Evolutionary conservation across 2,888 invertebrate species (phyloP).

Genomic region (Hartigia nigra): DNA sequence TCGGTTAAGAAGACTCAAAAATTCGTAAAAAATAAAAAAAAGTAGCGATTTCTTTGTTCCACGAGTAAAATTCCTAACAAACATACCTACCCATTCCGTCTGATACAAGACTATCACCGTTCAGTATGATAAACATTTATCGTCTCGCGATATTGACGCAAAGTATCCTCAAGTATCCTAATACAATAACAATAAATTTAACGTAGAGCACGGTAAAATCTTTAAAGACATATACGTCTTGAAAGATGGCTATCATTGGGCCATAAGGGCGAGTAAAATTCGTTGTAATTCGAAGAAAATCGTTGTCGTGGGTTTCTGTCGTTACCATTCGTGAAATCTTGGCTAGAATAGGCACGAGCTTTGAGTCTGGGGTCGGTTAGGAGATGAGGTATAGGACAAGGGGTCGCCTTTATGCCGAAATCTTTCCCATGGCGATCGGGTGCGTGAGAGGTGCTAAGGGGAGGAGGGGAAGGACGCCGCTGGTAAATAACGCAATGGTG

Average conservation of each 20-base stretch:
- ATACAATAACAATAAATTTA: too few species aligned
- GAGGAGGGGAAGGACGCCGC: conserved; percentile 11
- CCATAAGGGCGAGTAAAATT: too few species aligned
- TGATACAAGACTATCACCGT: too few species aligned
- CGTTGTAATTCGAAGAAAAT: neutral
- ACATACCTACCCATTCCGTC: too few species aligned
- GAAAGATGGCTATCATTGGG: too few species aligned
- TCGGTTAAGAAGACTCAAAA: conserved; percentile 19
- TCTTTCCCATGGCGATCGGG: conserved; percentile 51
- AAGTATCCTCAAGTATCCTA: too few species aligned
- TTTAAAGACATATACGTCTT: too few species aligned
- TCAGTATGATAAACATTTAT: too few species aligned
- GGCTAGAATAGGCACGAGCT: neutral
- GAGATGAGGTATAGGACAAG: conserved; percentile 25
- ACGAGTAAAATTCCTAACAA: too few species aligned
- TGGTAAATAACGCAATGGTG: conserved; percentile 3
- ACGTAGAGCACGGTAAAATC: too few species aligned
- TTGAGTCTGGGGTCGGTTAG: too few species aligned
- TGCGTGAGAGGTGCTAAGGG: conserved; percentile 22
- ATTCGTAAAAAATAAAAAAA: conserved; percentile 18
- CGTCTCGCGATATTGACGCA: too few species aligned
- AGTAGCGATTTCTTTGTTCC: conserved; percentile 21
- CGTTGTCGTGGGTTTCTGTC: conserved; percentile 3
- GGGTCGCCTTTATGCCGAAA: conserved; percentile 41
- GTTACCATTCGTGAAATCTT: neutral